Base-by-base conservation (phyloP, 35 echinoderm and acorn worm genomes). In the Ophiothrix spiculata region DNA sequence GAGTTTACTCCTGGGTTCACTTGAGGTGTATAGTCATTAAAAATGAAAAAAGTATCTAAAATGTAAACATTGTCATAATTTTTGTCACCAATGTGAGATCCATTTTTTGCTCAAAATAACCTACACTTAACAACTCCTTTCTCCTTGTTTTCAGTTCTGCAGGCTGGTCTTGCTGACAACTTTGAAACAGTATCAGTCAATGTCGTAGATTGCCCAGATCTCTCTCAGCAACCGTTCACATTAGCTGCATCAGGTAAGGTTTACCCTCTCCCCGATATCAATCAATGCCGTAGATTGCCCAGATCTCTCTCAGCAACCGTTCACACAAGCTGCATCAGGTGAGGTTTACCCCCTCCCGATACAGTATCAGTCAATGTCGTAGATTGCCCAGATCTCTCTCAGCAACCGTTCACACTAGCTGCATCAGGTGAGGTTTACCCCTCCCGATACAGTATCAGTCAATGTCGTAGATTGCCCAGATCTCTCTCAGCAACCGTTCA, bases 401-500 rank as follows among this genome's bases (percentile, higher is more conserved):
- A 93, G 56, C 21, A 85, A 75, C 95, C 95, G 17, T 97, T 93
- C 49, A 90, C 87, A 37, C 81, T 93, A 33, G 95, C 95, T 64
- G 91, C 95, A 15, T 80, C 84, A 93, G 95, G 95, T 93, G 63
- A n/a, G n/a, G n/a, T n/a, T n/a, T n/a, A n/a, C n/a, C n/a, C n/a
- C n/a, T n/a, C n/a, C n/a, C n/a, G n/a, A n/a, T n/a, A n/a, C 85
- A 23, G 88, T 90, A 10, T 37, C 83, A n/a, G 95, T 97, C 56
- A 90, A 81, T 79, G 81, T 88, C 54, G 91, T 97, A 15, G 88
- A 93, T 36, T 97, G 95, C 56, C 95, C 95, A 85, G 91, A 97
- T 86, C 75, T 97, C 29, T 91, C 91, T 2, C 69, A 93, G 56
- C 21, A 85, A 75, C 95, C 95, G 17, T 97, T 93, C 49, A 90